Evolutionary conservation across 2,797 vertebrate genomes (phyloP).

Genomic region (Sebastes itinus): DNA sequence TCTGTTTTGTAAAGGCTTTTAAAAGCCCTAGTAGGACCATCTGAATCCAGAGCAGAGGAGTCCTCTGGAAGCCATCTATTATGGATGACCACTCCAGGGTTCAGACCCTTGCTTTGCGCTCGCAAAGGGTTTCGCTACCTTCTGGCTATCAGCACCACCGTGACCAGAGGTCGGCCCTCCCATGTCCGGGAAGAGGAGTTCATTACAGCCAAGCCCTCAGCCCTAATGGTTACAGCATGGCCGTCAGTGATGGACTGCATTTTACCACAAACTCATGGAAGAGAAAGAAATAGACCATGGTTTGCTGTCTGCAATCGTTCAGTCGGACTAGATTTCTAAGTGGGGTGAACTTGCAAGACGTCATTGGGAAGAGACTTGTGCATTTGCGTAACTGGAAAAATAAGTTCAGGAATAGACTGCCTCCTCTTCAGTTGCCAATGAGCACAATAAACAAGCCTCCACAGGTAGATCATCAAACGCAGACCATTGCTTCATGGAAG

Average conservation of each 20-base stretch:
- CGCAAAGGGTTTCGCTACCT: conserved; percentile 21
- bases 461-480: neutral
- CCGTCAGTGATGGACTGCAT: conserved; percentile 25
- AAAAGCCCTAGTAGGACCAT: conserved; percentile 55
- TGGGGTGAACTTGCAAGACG: conserved; percentile 5
- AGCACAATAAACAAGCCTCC: neutral
- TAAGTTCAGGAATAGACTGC: neutral
- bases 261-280: conserved; percentile 54
- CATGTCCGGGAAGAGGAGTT: conserved; percentile 59
- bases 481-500: neutral
- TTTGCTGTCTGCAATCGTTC: neutral
- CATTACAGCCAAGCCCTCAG: conserved; percentile 45
- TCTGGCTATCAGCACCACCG: conserved; percentile 41
- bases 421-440: neutral
- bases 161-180: conserved; percentile 47
- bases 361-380: neutral
- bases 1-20: conserved; percentile 69
- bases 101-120: conserved; percentile 52
- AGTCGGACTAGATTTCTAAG: neutral
- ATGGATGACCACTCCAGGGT: conserved; percentile 73
- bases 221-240: conserved; percentile 53
- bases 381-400: neutral
- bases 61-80: conserved; percentile 67
- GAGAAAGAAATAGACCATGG: conserved; percentile 29
- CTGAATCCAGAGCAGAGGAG: conserved; percentile 53